A percentile compares a stretch with the other conserved stretches of the same genome.
Conservation (phyloP, 2,888 invertebrate genomes). For the Campoletis raptor region DNA sequence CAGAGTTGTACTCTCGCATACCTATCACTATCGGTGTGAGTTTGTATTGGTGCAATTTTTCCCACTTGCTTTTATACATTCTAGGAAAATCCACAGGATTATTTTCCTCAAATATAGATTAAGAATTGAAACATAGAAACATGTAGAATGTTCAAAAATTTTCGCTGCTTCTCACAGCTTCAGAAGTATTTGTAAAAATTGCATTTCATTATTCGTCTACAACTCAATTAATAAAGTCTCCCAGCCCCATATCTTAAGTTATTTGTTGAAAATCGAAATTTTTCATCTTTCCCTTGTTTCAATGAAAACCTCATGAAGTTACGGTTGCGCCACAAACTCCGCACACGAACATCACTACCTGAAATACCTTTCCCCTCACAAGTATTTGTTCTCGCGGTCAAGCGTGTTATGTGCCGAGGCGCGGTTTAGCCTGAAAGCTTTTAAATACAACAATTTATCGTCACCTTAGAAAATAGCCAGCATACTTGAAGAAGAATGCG, state of each 20-base stretch:
- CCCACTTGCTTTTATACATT: constrained; percentile 26
- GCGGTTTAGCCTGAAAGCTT: constrained; percentile 8
- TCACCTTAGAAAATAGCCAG: neutral
- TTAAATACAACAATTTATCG: constrained; percentile 10
- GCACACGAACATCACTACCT: constrained; percentile 33
- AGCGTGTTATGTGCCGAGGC: neutral
- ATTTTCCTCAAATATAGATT: neutral
- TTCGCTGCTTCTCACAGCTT: neutral
- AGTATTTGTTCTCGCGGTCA: constrained; percentile 7
- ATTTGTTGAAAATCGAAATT: neutral
- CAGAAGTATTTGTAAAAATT: no score
- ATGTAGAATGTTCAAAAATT: neutral
- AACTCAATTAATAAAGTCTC: no score
- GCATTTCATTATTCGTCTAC: neutral
- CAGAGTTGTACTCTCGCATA: constrained; percentile 65
- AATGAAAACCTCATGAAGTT: neutral
- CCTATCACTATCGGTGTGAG: constrained; percentile 52
- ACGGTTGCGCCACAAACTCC: constrained; percentile 6
- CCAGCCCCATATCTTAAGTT: no score
- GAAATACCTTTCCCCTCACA: constrained; percentile 39
- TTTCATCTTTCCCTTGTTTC: neutral
- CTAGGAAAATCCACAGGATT: constrained; percentile 13
- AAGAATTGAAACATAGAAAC: neutral
- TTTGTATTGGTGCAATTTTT: constrained; percentile 55
- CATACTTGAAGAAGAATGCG: neutral